phyloP scores from a whole-genome alignment of 2,888 invertebrate species.

The Polydrusus tereticollis region DNA sequence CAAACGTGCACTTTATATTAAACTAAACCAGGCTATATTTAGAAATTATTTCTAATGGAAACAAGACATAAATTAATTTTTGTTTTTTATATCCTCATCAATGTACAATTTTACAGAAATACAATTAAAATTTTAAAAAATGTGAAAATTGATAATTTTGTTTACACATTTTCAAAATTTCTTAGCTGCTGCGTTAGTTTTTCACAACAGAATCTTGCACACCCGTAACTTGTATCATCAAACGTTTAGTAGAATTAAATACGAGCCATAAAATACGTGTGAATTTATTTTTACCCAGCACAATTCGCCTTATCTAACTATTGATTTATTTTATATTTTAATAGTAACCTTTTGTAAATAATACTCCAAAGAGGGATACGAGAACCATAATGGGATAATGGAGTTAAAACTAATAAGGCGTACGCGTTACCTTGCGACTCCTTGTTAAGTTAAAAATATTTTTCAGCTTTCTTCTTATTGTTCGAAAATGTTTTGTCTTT shows the following conservation, averaged over 20 bases:
- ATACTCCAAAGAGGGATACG: constrained; percentile 8
- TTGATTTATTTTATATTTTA: constrained; percentile 11
- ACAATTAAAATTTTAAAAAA: no score
- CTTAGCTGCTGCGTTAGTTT: no score
- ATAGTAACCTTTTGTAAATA: constrained; percentile 6
- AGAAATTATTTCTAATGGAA: no score
- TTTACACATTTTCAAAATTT: no score
- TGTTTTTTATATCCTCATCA: no score
- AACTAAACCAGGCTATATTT: no score
- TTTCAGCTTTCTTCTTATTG: constrained; percentile 36
- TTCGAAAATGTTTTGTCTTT: constrained; percentile 8
- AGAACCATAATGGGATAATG: constrained; percentile 22
- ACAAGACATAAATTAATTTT: no score
- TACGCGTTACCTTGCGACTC: constrained; percentile 25
- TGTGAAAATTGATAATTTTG: no score
- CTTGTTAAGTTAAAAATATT: constrained; percentile 22
- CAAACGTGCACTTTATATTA: no score
- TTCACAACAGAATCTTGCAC: no score
- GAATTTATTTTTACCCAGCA: background rate
- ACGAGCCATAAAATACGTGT: background rate
- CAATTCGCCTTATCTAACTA: constrained; percentile 4
- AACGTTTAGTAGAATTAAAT: background rate
- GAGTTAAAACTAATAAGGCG: constrained; percentile 35
- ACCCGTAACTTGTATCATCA: no score
- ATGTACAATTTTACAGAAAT: no score